These are phyloP conservation scores for Caenorhabditis sulstoni DNA, from an alignment of 2,888 invertebrate genomes.

Conservation along the genomic window DNA sequence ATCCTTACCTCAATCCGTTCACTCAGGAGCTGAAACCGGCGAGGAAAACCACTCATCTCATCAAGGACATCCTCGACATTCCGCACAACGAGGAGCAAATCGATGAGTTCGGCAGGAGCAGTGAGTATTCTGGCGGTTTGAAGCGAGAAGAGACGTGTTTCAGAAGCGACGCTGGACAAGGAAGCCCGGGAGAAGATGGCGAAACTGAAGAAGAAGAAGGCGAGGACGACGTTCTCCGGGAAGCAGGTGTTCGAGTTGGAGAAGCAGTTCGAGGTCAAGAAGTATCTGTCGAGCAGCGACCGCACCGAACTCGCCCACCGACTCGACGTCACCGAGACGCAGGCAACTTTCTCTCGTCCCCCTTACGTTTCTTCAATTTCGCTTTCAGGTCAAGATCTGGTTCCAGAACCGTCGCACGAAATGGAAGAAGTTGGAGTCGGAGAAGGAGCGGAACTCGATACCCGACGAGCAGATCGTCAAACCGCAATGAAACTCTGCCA, in stretches of 20 bases:
- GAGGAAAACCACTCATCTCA: conserved; percentile 89
- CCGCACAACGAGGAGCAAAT: conserved; percentile 39
- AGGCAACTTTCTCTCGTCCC: conserved; percentile 84
- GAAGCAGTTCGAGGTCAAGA: conserved; percentile 95
- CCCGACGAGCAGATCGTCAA: conserved; percentile 29
- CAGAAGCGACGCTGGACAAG: conserved; percentile 2
- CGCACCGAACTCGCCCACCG: conserved; percentile 94
- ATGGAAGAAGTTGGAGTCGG: conserved; percentile 99
- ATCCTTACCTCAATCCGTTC: conserved; percentile 18
- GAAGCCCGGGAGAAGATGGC: neutral
- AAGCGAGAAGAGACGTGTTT: neutral
- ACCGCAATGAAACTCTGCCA: conserved; percentile 10
- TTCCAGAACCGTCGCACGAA: conserved; percentile 96
- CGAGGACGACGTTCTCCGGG: conserved; percentile 94
- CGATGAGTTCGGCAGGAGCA: conserved; percentile 57
- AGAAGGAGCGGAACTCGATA: conserved; percentile 86
- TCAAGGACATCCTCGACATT: conserved; percentile 90
- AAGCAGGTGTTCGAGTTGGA: conserved; percentile 87
- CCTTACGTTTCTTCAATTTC: neutral
- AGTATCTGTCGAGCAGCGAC: conserved; percentile 95
- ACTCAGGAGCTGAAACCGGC: conserved; percentile 86
- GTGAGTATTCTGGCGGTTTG: conserved; percentile 41
- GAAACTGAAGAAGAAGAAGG: conserved; percentile 84
- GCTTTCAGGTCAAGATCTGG: conserved; percentile 89
- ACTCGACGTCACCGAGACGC: conserved; percentile 95